Evolutionary conservation across 2,888 invertebrate genomes (phyloP).

Genomic region (Caenorhabditis sp.): DNA sequence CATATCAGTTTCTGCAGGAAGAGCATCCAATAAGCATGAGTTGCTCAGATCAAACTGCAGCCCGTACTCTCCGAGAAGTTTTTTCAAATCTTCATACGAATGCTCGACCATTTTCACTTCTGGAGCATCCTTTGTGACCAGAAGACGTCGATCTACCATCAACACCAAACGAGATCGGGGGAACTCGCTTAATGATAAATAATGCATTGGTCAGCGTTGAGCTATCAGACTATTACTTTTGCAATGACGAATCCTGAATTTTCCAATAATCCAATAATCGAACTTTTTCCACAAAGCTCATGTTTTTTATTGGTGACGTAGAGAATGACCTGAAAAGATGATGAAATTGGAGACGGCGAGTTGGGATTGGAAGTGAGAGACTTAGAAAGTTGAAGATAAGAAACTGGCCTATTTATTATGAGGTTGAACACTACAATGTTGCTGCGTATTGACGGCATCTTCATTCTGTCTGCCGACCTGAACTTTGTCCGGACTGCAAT

Average conservation of each 20-base stretch:
- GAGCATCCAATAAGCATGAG: constrained; percentile 77
- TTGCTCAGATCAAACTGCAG: constrained; percentile 73
- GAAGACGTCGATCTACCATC: constrained; percentile 74
- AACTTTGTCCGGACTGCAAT: neutral
- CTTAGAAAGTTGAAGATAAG: constrained; percentile 20
- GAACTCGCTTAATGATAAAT: constrained; percentile 66
- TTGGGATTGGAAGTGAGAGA: constrained; percentile 4
- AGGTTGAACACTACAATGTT: constrained; percentile 54
- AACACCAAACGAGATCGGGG: constrained; percentile 68
- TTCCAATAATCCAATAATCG: constrained; percentile 75
- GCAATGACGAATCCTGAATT: constrained; percentile 68
- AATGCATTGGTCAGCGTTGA: too few relatives aligned
- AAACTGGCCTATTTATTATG: constrained; percentile 48
- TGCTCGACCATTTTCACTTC: constrained; percentile 55
- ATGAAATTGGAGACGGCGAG: neutral
- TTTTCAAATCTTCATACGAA: constrained; percentile 66
- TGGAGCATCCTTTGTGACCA: constrained; percentile 63
- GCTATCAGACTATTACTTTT: constrained; percentile 15
- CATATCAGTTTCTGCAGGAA: constrained; percentile 51
- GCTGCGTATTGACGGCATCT: constrained; percentile 43
- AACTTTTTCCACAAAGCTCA: constrained; percentile 71
- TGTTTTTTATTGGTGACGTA: constrained; percentile 13
- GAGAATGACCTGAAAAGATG: constrained; percentile 31
- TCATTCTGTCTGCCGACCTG: constrained; percentile 6
- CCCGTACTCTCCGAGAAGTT: constrained; percentile 76